Conservation (phyloP, 2,113 vertebrate species). For the Pachypanchax playfairii region DNA sequence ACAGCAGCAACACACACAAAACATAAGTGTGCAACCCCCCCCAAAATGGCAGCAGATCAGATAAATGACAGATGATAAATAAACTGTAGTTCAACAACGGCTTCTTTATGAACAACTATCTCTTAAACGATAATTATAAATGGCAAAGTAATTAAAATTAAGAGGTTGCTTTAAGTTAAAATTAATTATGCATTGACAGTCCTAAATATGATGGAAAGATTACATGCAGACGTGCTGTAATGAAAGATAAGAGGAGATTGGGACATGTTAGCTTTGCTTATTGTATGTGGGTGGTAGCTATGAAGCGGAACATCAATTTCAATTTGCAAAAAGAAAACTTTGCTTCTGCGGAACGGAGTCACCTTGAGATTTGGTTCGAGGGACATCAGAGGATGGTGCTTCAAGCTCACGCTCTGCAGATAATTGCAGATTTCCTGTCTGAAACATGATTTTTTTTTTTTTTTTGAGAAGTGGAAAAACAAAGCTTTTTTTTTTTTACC, state of each 20-base stretch:
- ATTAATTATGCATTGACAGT: conserved; percentile 77
- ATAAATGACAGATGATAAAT: conserved; percentile 26
- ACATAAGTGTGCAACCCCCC: conserved; percentile 3
- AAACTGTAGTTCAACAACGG: conserved; percentile 49
- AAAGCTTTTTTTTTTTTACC: background rate
- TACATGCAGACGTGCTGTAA: conserved; percentile 45
- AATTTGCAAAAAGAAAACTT: conserved; percentile 62
- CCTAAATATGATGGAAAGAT: conserved; percentile 69
- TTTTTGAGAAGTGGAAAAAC: background rate
- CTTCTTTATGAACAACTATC: conserved; percentile 35
- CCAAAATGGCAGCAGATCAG: conserved; percentile 17
- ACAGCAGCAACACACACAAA: conserved; percentile 36
- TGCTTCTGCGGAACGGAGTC: conserved; percentile 49
- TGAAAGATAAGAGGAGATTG: conserved; percentile 62
- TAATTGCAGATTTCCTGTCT: conserved; percentile 64
- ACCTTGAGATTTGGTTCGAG: conserved; percentile 62
- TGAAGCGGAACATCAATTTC: conserved; percentile 65
- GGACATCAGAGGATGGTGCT: conserved; percentile 62
- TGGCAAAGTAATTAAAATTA: conserved; percentile 60
- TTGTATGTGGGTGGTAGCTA: conserved; percentile 59
- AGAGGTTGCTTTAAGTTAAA: conserved; percentile 70
- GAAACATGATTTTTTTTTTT: conserved; percentile 45
- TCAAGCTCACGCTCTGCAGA: conserved; percentile 55
- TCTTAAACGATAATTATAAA: conserved; percentile 47
- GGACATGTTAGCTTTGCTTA: conserved; percentile 58